A percentile compares a stretch with the other conserved stretches of the same genome.
These are phyloP conservation scores for Diarsia rubi DNA, from an alignment of 2,888 invertebrate genomes.

Conservation along the genomic window DNA sequence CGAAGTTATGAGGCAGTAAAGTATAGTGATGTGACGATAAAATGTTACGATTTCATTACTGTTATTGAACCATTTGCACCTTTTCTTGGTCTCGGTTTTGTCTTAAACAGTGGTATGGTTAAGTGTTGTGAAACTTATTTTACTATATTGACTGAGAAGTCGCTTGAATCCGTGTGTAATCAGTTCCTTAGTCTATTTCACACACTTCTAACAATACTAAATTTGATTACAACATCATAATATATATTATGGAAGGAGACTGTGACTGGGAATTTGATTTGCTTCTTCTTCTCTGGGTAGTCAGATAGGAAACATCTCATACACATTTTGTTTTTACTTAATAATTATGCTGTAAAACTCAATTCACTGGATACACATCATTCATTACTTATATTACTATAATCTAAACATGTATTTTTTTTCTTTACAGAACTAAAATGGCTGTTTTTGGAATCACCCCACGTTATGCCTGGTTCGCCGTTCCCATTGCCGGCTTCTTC, in stretches of 20 bases:
- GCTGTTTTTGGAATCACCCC: slow-evolving; percentile 91
- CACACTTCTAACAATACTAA: no score
- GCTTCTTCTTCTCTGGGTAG: not conserved
- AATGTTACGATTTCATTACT: not conserved
- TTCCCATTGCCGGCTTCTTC: slow-evolving; percentile 91
- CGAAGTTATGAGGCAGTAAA: not conserved
- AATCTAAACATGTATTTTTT: not conserved
- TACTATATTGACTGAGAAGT: not conserved
- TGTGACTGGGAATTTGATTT: not conserved
- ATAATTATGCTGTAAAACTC: not conserved
- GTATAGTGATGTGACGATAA: not conserved
- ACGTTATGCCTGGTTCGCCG: slow-evolving; percentile 85
- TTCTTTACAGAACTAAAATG: slow-evolving; percentile 77
- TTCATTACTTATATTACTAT: not conserved
- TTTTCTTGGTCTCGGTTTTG: not conserved
- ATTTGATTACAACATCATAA: no score
- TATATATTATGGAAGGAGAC: not conserved
- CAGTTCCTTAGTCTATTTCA: no score
- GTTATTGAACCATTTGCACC: not conserved
- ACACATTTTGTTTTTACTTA: not conserved
- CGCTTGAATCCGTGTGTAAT: not conserved
- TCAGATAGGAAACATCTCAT: not conserved
- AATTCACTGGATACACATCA: not conserved
- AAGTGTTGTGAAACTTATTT: not conserved
- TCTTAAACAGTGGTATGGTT: not conserved